Percentiles rank a stretch among this genome's conserved stretches.
Conservation (phyloP, 2,888 invertebrate species). For the Oxytorus armatus region DNA sequence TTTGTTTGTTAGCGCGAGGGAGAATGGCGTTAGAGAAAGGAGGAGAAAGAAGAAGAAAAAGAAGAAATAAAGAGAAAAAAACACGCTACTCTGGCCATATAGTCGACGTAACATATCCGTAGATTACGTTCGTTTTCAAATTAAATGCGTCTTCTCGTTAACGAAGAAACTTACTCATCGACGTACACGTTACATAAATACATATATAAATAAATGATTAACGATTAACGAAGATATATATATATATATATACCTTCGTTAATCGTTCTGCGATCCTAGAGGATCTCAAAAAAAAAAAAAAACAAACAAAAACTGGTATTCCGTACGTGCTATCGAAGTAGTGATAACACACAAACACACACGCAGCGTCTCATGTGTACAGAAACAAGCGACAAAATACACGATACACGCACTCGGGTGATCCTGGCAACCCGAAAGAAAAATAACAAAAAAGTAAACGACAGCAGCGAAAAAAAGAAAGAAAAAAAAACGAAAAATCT, state of each 20-base stretch:
- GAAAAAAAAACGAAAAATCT: no score
- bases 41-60: neutral
- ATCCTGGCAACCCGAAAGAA: constrained; percentile 46
- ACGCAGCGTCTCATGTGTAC: constrained; percentile 5
- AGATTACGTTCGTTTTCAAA: constrained; percentile 31
- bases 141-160: constrained; percentile 17
- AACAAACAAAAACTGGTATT: constrained; percentile 17
- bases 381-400: constrained; percentile 16
- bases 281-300: neutral
- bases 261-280: constrained; percentile 35
- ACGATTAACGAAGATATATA: no score
- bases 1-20: constrained; percentile 26
- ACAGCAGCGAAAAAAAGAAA: constrained; percentile 14
- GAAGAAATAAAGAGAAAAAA: no score
- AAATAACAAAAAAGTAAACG: neutral
- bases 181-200: constrained; percentile 18
- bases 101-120: constrained; percentile 57
- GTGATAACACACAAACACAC: constrained; percentile 3
- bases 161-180: constrained; percentile 11
- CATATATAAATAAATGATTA: constrained; percentile 10
- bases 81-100: constrained; percentile 52
- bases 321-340: constrained; percentile 11
- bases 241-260: no score
- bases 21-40: neutral
- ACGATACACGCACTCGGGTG: constrained; percentile 45